Base-by-base conservation (phyloP, 2,888 invertebrate genomes). In the Tricholauxania praeusta region DNA sequence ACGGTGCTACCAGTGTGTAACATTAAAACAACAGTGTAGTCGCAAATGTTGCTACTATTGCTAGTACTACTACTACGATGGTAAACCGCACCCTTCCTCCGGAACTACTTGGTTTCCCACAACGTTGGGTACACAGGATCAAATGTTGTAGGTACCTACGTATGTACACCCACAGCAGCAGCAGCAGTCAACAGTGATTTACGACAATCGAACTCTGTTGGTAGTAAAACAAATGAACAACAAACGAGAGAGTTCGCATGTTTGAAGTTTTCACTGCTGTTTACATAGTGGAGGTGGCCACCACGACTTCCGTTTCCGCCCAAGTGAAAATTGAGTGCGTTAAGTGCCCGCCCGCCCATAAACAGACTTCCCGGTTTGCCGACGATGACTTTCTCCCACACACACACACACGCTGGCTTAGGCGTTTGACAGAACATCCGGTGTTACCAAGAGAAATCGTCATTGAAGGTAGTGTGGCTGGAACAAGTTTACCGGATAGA, bases 191-290 rank as follows among this genome's bases (percentile, higher is more conserved):
- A 73, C 71, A 75, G 78, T 82, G 83, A 83, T 83, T 82, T 83
- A 83, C 82, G 80, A 79, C 83, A 79, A 82, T 82, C 79, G 83
- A 81, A 81, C 74, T 70, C 51, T 67, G 72, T 68, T 63, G 62
- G 39, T 39, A 39, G 39, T 39, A 39, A 39, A 39, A 39, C 39
- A 39, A 39, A 39, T 39, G 39, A 48, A 19, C 22, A 59, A 28
- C 59, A 59, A n/a, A 28, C 59, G 14, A n/a, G 62, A 32, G 52
- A 22, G 59, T 48, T 14, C 19, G 66, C 71, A 48, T 59, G 71
- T 64, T 6, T 12, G 55, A 28, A 57, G 55, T 39, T 39, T 39
- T 39, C 39, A 39, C 39, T 39, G 39, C 67, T 57, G 57, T 57
- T 47, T 70, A 77, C 78, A 77, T 49, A 78, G 76, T 74, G 39